A percentile compares a stretch with the other conserved stretches of the same genome.
Conservation (phyloP, 2,797 vertebrate genomes). For the Phataginus tricuspis region DNA sequence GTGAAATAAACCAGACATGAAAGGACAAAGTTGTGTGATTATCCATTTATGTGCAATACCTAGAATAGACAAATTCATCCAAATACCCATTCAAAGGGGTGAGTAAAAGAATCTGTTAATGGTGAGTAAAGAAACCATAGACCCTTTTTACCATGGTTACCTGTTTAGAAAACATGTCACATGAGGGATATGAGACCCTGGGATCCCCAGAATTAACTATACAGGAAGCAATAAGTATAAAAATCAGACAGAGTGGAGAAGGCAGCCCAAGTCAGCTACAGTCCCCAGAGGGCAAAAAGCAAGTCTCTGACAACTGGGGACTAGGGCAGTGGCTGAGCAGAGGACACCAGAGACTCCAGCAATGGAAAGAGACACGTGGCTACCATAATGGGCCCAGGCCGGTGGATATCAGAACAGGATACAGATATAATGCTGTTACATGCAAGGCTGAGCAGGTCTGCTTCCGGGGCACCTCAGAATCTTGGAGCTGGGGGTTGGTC, state of each 20-base stretch:
- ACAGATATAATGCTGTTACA: not conserved
- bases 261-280: no score
- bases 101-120: not conserved
- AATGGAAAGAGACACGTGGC: not conserved
- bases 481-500: no score
- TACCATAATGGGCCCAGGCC: not conserved
- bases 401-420: accelerated
- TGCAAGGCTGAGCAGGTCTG: not conserved
- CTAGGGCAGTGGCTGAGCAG: no score
- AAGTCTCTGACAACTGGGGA: accelerated
- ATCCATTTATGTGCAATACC: not conserved
- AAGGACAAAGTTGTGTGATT: not conserved
- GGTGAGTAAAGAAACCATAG: not conserved
- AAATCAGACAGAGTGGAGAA: not conserved
- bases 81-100: not conserved
- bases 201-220: not conserved
- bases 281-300: not conserved
- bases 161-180: not conserved
- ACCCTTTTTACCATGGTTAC: not conserved
- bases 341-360: not conserved
- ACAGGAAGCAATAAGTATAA: not conserved
- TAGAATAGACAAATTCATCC: not conserved
- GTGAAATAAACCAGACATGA: not conserved
- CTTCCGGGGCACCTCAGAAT: not conserved
- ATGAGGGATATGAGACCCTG: not conserved